These are phyloP conservation scores for Zootermopsis nevadensis DNA, from an alignment of 2,888 invertebrate genomes.

Conservation along the genomic window DNA sequence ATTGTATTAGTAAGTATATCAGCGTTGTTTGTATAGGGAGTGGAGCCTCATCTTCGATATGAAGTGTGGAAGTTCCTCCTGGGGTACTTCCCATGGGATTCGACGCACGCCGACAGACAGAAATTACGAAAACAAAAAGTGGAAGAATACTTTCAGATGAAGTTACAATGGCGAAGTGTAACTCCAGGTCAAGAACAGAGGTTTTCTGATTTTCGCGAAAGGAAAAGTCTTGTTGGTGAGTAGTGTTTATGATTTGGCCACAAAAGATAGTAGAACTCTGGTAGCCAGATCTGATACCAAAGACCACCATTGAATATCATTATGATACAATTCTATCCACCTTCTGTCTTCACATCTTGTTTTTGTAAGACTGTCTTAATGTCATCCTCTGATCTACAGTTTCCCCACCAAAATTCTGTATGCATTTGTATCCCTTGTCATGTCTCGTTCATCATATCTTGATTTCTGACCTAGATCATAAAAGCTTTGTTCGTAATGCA, in stretches of 20 bases:
- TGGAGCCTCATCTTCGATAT: conserved; percentile 77
- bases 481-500: too few species aligned
- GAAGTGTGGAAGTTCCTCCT: conserved; percentile 97
- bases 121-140: conserved; percentile 77
- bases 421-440: too few species aligned
- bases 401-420: too few species aligned
- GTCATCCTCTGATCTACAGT: too few species aligned
- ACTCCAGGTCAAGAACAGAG: conserved; percentile 86
- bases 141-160: conserved; percentile 94
- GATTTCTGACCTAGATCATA: too few species aligned
- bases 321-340: too few species aligned
- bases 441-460: too few species aligned
- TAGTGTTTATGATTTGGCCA: not conserved
- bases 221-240: conserved; percentile 87
- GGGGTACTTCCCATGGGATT: conserved; percentile 88
- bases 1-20: not conserved
- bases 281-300: too few species aligned
- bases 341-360: too few species aligned
- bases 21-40: conserved; percentile 71
- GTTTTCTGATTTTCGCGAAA: conserved; percentile 88
- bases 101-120: conserved; percentile 77
- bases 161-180: conserved; percentile 95
- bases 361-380: too few species aligned
- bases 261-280: too few species aligned
- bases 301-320: too few species aligned